Conservation (phyloP, 2,797 vertebrate species). For the Linurgus olivaceus region DNA sequence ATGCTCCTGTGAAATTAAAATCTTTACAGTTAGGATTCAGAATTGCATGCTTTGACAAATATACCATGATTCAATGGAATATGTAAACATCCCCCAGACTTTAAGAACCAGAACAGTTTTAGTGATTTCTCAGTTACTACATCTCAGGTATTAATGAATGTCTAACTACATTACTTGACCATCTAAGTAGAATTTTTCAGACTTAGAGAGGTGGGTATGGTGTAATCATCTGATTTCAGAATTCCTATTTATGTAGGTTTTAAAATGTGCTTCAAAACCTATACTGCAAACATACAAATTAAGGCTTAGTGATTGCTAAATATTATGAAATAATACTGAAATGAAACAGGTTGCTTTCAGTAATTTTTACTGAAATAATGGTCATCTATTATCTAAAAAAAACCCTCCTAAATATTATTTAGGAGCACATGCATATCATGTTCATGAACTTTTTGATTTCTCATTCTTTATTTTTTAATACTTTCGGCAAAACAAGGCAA, state of each 20-base stretch:
- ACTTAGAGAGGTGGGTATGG: background rate
- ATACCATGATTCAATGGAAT: accelerated
- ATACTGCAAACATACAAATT: background rate
- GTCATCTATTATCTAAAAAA: background rate
- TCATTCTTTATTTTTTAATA: background rate
- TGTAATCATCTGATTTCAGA: background rate
- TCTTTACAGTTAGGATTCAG: background rate
- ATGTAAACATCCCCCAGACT: background rate
- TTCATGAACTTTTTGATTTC: background rate
- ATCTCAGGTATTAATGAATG: background rate
- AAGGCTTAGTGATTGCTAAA: background rate
- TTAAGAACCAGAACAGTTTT: background rate
- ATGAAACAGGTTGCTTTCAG: background rate
- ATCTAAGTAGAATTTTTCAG: background rate
- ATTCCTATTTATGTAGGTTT: background rate
- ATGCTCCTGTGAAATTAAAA: background rate
- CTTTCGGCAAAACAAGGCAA: background rate
- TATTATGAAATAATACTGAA: background rate
- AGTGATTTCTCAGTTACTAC: background rate
- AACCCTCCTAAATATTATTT: background rate
- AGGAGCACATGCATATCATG: background rate
- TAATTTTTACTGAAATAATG: background rate
- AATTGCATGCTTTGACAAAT: background rate
- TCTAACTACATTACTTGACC: background rate
- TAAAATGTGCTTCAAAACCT: background rate